phyloP scores from a whole-genome alignment of 2,113 vertebrate species.

The Danio rerio region GRCz12tu NC_133180.1:70405001-70405500 shows the following conservation, averaged over 20 bases:
- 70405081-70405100: not conserved
- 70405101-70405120: conserved; percentile 78
- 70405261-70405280: not conserved
- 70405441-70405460: no score
- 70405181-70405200: conserved; percentile 89
- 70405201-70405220: conserved; percentile 97
- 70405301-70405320: not conserved
- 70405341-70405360: no score
- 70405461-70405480: no score
- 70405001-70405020: no score
- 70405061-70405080: not conserved
- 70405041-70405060: no score
- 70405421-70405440: no score
- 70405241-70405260: conserved; percentile 17
- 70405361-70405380: no score
- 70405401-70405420: no score
- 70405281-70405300: not conserved
- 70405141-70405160: conserved; percentile 99
- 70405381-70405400: no score
- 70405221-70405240: conserved; percentile 74
- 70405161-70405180: conserved; percentile 97
- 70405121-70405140: conserved; percentile 97
- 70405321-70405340: no score
- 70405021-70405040: no score
- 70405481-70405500: no score